A percentile compares a stretch with the other conserved stretches of the same genome.
Conservation (phyloP, 1,140 invertebrate genomes). For the Neodiprion lecontei region DNA sequence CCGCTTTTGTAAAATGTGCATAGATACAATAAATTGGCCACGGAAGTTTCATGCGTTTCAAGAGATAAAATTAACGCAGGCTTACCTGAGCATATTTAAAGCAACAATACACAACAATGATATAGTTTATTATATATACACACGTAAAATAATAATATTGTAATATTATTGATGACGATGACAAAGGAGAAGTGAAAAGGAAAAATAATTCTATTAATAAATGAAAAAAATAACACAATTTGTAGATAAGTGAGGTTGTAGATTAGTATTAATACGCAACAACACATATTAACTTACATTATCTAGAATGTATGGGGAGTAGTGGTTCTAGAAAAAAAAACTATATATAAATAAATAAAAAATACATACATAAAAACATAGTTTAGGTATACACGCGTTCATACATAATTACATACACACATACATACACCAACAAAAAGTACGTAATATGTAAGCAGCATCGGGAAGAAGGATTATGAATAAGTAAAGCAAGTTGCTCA, state of each 20-base stretch:
- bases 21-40: conserved; percentile 33
- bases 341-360: conserved; percentile 9
- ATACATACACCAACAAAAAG: conserved; percentile 23
- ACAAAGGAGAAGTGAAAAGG: neutral
- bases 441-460: conserved; percentile 13
- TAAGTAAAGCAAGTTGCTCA: conserved; percentile 55
- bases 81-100: conserved; percentile 52
- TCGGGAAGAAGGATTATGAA: conserved; percentile 32
- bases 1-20: conserved; percentile 44
- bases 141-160: conserved; percentile 39
- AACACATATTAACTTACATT: conserved; percentile 60
- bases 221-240: conserved; percentile 23
- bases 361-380: conserved; percentile 35
- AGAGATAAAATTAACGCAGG: conserved; percentile 32
- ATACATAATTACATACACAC: conserved; percentile 12
- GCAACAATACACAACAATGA: conserved; percentile 46
- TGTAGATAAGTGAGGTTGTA: conserved; percentile 21
- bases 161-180: conserved; percentile 21
- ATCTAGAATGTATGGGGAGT: conserved; percentile 55
- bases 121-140: conserved; percentile 49
- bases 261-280: conserved; percentile 16
- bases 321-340: conserved; percentile 52
- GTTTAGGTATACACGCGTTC: conserved; percentile 28
- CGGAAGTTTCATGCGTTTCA: neutral
- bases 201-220: neutral